phyloP scores from a whole-genome alignment of 2,113 vertebrate species.

The Oriolus oriolus region DNA sequence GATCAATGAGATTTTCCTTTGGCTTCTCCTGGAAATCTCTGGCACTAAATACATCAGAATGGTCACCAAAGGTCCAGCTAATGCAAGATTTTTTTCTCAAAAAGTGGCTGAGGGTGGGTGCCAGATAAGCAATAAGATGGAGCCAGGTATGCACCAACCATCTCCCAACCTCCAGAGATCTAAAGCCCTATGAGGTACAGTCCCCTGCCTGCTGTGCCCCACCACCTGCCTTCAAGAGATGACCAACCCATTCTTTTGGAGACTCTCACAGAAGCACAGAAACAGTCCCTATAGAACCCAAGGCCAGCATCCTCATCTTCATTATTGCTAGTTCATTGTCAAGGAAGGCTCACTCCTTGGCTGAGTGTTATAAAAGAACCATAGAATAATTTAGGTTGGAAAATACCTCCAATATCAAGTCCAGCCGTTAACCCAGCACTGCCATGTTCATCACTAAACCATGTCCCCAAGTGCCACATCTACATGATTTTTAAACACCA shows the following conservation, averaged over 20 bases:
- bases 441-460: neutral
- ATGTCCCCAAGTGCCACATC: neutral
- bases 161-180: neutral
- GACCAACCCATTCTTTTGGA: neutral
- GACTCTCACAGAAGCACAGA: neutral
- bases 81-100: neutral
- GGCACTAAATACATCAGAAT: neutral
- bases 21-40: neutral
- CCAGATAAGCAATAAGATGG: neutral
- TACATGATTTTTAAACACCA: neutral
- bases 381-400: neutral
- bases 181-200: neutral
- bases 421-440: neutral
- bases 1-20: neutral
- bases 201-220: neutral
- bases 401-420: neutral
- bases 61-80: neutral
- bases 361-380: neutral
- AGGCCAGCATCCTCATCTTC: neutral
- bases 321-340: neutral
- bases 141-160: neutral
- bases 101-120: neutral
- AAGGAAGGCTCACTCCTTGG: neutral
- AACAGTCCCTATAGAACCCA: neutral
- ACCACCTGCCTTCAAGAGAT: neutral